Evolutionary conservation across 2,888 invertebrate species (phyloP).

Genomic region (Sphaerophoria rueppellii): DNA sequence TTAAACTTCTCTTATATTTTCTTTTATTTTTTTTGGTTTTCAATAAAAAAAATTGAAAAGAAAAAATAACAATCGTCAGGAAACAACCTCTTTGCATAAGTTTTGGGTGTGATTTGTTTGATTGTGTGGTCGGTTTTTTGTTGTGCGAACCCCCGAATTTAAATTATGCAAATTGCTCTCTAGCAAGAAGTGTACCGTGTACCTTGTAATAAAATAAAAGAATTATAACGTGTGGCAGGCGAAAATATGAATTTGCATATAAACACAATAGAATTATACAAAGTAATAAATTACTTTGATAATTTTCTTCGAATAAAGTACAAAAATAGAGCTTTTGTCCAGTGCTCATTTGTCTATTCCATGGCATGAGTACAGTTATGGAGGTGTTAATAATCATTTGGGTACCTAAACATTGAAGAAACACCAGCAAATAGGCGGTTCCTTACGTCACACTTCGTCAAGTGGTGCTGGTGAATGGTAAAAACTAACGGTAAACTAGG

Average conservation of each 20-base stretch:
- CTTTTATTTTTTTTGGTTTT: background rate
- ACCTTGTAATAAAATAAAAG: conserved; percentile 30
- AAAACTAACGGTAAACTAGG: too few relatives aligned
- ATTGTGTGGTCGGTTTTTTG: conserved; percentile 14
- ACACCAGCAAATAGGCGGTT: too few relatives aligned
- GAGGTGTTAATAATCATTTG: too few relatives aligned
- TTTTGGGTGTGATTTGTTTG: conserved; percentile 1
- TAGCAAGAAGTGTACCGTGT: conserved; percentile 48
- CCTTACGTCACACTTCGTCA: too few relatives aligned
- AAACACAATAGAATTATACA: conserved; percentile 45
- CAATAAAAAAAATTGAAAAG: background rate
- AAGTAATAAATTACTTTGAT: conserved; percentile 48
- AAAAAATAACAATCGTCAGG: background rate
- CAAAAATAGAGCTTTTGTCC: too few relatives aligned
- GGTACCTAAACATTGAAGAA: too few relatives aligned
- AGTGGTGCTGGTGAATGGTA: too few relatives aligned
- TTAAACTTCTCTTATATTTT: conserved; percentile 1
- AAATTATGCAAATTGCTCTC: conserved; percentile 62
- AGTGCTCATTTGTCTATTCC: too few relatives aligned
- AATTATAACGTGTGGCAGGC: conserved; percentile 48
- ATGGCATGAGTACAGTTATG: too few relatives aligned
- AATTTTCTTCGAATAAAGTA: conserved; percentile 35
- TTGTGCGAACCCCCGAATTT: conserved; percentile 10
- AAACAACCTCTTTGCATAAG: conserved; percentile 10
- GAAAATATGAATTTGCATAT: conserved; percentile 61